Percentiles rank a stretch among this genome's conserved stretches.
Evolutionary conservation across 2,113 vertebrate species (phyloP).

Genomic region (Brachyhypopomus gauderio): DNA sequence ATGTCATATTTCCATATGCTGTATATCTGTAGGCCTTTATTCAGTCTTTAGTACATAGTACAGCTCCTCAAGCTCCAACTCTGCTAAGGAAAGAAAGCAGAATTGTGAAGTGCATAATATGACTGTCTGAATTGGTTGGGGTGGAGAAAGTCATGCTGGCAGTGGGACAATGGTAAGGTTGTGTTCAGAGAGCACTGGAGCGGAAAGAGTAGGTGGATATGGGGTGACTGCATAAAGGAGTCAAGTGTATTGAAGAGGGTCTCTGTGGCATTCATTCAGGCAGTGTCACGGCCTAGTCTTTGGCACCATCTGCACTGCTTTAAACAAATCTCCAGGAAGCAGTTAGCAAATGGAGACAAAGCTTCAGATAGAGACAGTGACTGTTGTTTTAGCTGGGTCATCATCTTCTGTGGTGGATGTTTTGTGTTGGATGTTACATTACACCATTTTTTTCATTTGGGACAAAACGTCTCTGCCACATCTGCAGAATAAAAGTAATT

Average conservation of each 20-base stretch:
- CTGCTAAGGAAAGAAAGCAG: not conserved
- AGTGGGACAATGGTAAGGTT: slow-evolving; percentile 37
- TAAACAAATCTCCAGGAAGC: slow-evolving; percentile 27
- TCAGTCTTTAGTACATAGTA: not conserved
- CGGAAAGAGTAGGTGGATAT: slow-evolving; percentile 39
- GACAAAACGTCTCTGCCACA: not conserved
- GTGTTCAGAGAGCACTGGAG: slow-evolving; percentile 25
- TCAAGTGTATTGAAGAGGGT: slow-evolving; percentile 36
- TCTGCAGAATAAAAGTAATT: not conserved
- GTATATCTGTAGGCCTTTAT: not conserved
- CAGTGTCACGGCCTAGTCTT: slow-evolving; percentile 15
- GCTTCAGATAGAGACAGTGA: not conserved
- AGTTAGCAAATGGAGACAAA: slow-evolving; percentile 5
- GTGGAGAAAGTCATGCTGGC: slow-evolving; percentile 15
- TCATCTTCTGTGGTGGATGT: not conserved
- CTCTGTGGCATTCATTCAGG: slow-evolving; percentile 21
- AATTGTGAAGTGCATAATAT: slow-evolving; percentile 18
- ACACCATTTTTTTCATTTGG: not conserved
- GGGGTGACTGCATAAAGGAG: slow-evolving; percentile 35
- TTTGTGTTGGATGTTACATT: slow-evolving; percentile 8
- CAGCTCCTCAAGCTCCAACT: not conserved
- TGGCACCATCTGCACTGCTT: slow-evolving; percentile 23
- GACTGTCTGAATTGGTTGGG: slow-evolving; percentile 30
- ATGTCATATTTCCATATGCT: not conserved
- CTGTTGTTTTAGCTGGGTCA: slow-evolving; percentile 28